These are phyloP conservation scores for Leptinotarsa tumamoca DNA, from an alignment of 2,888 invertebrate species.

Conservation along the genomic window DNA sequence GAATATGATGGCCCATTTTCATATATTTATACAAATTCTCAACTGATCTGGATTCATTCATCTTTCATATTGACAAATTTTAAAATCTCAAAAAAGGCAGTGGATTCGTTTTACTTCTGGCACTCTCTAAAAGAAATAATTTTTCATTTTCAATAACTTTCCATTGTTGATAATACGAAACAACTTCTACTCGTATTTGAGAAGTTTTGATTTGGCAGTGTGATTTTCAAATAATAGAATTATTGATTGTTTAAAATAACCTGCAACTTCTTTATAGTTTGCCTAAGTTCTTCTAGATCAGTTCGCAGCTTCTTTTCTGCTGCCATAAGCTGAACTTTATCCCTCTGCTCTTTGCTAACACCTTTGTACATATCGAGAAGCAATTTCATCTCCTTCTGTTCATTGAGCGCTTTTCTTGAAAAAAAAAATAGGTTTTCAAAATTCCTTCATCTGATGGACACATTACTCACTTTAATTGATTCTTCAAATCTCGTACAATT, in stretches of 20 bases:
- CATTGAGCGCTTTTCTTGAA: constrained; percentile 87
- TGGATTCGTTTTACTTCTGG: no score
- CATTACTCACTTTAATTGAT: constrained; percentile 84
- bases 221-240: constrained; percentile 1
- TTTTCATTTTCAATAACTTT: no score
- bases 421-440: constrained; percentile 18
- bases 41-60: no score
- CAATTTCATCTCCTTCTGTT: constrained; percentile 94
- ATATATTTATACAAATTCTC: no score
- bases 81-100: no score
- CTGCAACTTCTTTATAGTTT: constrained; percentile 88
- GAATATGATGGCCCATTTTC: no score
- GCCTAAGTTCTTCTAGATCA: constrained; percentile 89
- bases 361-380: constrained; percentile 97
- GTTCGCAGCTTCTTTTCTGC: constrained; percentile 91
- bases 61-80: no score
- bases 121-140: no score
- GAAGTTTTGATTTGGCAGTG: background rate
- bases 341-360: constrained; percentile 95
- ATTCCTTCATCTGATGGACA: background rate
- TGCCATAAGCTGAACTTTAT: constrained; percentile 96
- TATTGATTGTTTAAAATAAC: constrained; percentile 61
- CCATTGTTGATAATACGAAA: no score
- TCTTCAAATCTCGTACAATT: constrained; percentile 86
- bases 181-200: no score